Percentiles rank a stretch among this genome's conserved stretches.
Conservation (phyloP, 2,797 vertebrate species). For the Rhynchonycteris naso region DNA sequence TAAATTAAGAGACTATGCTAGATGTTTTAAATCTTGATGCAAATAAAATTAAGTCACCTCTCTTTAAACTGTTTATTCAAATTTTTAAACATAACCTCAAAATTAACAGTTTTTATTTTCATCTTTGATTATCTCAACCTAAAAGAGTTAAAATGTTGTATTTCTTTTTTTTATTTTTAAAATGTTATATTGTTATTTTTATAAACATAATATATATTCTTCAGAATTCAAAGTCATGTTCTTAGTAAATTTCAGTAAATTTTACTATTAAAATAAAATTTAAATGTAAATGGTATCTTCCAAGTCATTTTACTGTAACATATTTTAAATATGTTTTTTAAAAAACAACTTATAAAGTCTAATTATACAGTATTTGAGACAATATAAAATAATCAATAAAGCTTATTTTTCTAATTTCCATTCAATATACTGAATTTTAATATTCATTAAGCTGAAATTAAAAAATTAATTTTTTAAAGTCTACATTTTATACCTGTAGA, state of each 20-base stretch:
- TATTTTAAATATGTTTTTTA: slow-evolving; percentile 14
- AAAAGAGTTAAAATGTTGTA: slow-evolving; percentile 20
- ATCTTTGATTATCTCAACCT: neutral
- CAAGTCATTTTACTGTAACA: slow-evolving; percentile 18
- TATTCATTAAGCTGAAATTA: neutral
- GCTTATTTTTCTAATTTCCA: neutral
- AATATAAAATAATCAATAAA: neutral
- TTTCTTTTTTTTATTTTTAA: neutral
- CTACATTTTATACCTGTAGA: neutral
- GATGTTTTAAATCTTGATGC: slow-evolving; percentile 52
- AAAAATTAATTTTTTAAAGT: slow-evolving; percentile 18
- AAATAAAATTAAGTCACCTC: slow-evolving; percentile 55
- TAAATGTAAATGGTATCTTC: neutral
- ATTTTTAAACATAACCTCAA: neutral
- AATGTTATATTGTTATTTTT: neutral
- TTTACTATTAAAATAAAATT: slow-evolving; percentile 47
- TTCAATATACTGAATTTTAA: slow-evolving; percentile 3
- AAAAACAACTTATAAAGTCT: slow-evolving; percentile 13
- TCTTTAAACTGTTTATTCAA: slow-evolving; percentile 48
- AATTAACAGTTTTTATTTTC: slow-evolving; percentile 30
- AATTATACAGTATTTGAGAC: neutral
- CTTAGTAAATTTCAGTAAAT: neutral
- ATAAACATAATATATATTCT: neutral
- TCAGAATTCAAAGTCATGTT: neutral
- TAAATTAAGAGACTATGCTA: slow-evolving; percentile 56